Base-by-base conservation (phyloP, 2,888 invertebrate genomes). In the Eustalomyia histrio region DNA sequence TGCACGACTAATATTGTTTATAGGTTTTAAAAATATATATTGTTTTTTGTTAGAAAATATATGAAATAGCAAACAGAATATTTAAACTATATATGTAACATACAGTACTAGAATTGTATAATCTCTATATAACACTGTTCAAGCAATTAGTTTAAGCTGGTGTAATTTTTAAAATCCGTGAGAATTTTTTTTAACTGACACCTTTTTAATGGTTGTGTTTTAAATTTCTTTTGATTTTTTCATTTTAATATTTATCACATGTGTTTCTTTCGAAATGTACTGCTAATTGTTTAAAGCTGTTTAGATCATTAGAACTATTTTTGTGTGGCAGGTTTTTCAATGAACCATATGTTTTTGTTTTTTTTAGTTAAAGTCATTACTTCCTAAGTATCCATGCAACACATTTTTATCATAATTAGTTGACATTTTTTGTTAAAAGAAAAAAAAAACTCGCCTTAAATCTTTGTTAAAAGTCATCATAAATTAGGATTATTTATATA, bases 271-370 rank as follows among this genome's bases (percentile, higher is more conserved):
- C 52, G 2, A 67, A 71, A 75, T 61, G 14, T 33, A 10, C 47
- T 29, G 64, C 68, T 76, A 80, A 80, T 80, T 80, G 76, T 43
- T 73, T 39, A n/a, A 73, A 68, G n/a, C 16, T 64, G 33, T 35
- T 55, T 57, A 47, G 58, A 67, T 47, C 61, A 67, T 71, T 71
- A 43, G 14, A 57, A 68, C 43, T 71, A 16, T 64, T 18, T 57
- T 35, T 12, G 2, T 47, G 16, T 16, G 24, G 55, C 61, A 63
- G 65, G 55, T 67, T 61, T 39, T 21, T 29, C 33, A 63, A 47
- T 58, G 43, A 18, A 53, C 71, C 80, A 80, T 71, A 43, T 80
- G 71, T 67, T 33, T 58, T 39, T 24, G 12, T 65, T 12, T 52
- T 53, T 55, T 60, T 24, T 29, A 35, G 33, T 64, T 57, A 21